Percentiles rank a stretch among this genome's conserved stretches.
These are phyloP conservation scores for Diaphora mendica DNA, from an alignment of 2,888 invertebrate species.

Conservation along the genomic window DNA sequence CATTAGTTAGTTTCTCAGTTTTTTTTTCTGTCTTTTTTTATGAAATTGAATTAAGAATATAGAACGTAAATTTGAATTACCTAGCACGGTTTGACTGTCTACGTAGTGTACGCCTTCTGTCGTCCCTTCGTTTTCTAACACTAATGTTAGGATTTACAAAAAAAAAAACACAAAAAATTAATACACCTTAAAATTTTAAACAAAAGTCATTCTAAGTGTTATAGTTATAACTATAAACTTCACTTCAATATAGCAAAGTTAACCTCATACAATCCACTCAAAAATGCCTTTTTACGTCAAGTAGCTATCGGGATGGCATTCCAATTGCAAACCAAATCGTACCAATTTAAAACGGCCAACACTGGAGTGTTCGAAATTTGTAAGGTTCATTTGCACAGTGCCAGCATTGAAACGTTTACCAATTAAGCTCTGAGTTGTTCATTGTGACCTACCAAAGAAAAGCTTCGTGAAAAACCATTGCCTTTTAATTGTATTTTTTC, in stretches of 20 bases:
- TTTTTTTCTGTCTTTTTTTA: too few species aligned
- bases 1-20: too few species aligned
- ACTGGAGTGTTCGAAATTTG: constrained; percentile 8
- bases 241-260: not conserved
- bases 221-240: too few species aligned
- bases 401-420: constrained; percentile 12
- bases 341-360: constrained; percentile 21
- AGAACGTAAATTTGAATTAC: not conserved
- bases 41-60: too few species aligned
- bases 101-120: not conserved
- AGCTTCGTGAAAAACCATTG: constrained; percentile 8
- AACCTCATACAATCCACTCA: constrained; percentile 9
- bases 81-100: not conserved
- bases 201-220: not conserved
- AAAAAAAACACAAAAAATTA: too few species aligned
- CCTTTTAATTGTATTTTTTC: constrained; percentile 7
- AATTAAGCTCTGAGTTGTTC: constrained; percentile 14
- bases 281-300: constrained; percentile 11
- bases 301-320: constrained; percentile 13
- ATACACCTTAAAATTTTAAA: not conserved
- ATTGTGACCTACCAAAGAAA: constrained; percentile 3
- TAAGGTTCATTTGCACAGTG: constrained; percentile 6
- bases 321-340: constrained; percentile 21
- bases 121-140: not conserved
- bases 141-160: not conserved